Evolutionary conservation across 2,797 vertebrate species (phyloP).

Genomic region (Chaenodraco wilsoni): DNA sequence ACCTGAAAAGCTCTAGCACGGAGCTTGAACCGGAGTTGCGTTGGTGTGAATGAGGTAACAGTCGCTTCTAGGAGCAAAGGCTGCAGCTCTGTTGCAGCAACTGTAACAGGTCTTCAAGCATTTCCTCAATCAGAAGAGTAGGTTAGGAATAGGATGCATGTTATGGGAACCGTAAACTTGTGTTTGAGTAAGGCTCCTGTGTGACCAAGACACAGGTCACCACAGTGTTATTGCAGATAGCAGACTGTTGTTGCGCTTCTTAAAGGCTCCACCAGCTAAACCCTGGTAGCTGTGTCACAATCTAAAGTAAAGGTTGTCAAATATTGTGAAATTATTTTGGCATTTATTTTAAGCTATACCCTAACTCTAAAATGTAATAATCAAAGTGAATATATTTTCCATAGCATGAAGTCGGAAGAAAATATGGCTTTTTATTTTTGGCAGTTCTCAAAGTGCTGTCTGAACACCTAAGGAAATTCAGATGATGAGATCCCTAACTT

Average conservation of each 20-base stretch:
- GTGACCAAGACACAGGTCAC: background rate
- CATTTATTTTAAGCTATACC: slow-evolving; percentile 3
- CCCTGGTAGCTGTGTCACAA: background rate
- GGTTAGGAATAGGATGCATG: background rate
- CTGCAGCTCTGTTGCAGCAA: background rate
- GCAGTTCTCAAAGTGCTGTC: slow-evolving; percentile 12
- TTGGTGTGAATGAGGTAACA: too few relatives aligned
- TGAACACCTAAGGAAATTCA: background rate
- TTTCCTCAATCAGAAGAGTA: slow-evolving; percentile 7
- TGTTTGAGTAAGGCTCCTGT: background rate
- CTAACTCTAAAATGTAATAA: slow-evolving; percentile 14
- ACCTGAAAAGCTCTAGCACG: too few relatives aligned
- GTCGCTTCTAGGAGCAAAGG: background rate
- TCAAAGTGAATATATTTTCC: slow-evolving; percentile 54
- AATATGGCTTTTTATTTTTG: slow-evolving; percentile 47
- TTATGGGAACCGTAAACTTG: background rate
- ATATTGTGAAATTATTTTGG: slow-evolving; percentile 8
- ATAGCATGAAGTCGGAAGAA: slow-evolving; percentile 30
- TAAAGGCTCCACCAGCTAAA: background rate
- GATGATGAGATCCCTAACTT: background rate
- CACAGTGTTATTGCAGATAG: background rate
- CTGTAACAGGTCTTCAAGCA: background rate
- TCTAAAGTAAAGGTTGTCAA: slow-evolving; percentile 6
- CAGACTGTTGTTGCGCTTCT: background rate
- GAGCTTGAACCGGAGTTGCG: too few relatives aligned